Evolutionary conservation across 2,113 vertebrate species (phyloP).

Genomic region (Nicator chloris): DNA sequence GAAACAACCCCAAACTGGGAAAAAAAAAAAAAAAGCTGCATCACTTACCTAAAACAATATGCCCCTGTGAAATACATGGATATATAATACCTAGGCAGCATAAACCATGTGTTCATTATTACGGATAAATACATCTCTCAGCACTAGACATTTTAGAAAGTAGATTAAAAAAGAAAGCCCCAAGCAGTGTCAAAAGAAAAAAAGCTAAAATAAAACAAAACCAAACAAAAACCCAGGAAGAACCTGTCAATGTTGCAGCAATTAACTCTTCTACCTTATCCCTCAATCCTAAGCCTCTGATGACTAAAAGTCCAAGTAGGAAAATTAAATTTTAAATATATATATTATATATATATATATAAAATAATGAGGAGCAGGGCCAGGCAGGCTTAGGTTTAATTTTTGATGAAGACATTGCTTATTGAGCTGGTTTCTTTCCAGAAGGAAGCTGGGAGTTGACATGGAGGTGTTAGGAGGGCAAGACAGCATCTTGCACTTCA

Average conservation of each 20-base stretch:
- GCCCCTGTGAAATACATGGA: not conserved
- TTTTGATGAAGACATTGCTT: not conserved
- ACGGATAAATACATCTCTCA: constrained; percentile 19
- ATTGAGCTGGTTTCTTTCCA: not conserved
- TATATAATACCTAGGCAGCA: constrained; percentile 3
- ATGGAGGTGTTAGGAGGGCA: not conserved
- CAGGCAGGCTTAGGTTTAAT: constrained; percentile 37
- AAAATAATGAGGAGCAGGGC: not conserved
- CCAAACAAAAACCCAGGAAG: not conserved
- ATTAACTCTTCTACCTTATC: not conserved
- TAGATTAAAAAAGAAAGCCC: constrained; percentile 15
- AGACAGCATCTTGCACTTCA: not conserved
- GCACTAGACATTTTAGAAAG: constrained; percentile 11
- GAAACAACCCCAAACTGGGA: not conserved
- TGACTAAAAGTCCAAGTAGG: not conserved
- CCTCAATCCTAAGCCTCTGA: not conserved
- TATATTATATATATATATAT: no score
- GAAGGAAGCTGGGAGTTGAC: not conserved
- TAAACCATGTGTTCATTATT: constrained; percentile 28
- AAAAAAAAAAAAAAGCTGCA: not conserved
- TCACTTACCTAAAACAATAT: constrained; percentile 16
- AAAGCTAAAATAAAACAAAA: not conserved
- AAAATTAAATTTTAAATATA: not conserved
- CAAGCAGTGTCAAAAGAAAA: not conserved
- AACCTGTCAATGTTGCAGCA: not conserved